Evolutionary conservation across 2,888 invertebrate species (phyloP).

Genomic region (Digitonthophagus gazella): DNA sequence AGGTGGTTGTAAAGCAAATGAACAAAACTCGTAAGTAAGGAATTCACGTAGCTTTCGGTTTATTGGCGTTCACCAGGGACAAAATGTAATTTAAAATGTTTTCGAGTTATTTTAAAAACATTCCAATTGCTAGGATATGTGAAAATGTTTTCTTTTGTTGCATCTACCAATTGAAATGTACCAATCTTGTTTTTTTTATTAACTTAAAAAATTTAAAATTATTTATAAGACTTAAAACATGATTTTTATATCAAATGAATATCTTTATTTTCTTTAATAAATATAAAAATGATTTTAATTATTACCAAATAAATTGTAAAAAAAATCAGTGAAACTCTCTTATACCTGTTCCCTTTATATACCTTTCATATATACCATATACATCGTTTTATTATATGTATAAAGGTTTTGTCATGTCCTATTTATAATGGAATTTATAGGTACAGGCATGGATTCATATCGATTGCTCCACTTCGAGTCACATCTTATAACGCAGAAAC

Average conservation of each 20-base stretch:
- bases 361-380: background rate
- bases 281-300: too few species aligned
- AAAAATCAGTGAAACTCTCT: too few species aligned
- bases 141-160: too few species aligned
- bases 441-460: background rate
- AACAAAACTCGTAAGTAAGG: background rate
- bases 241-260: too few species aligned
- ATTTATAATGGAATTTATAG: background rate
- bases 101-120: too few species aligned
- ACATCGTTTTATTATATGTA: background rate
- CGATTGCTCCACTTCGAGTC: background rate
- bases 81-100: background rate
- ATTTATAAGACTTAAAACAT: too few species aligned
- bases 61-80: background rate
- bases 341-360: background rate
- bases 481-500: background rate
- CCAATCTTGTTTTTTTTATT: too few species aligned
- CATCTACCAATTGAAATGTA: too few species aligned
- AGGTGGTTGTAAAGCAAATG: background rate
- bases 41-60: background rate
- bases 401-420: background rate
- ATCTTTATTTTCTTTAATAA: too few species aligned
- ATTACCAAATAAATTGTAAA: too few species aligned
- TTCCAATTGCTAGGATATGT: background rate
- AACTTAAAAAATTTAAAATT: too few species aligned